These are phyloP conservation scores for Leistus spinibarbis DNA, from an alignment of 2,888 invertebrate genomes.

Conservation along the genomic window DNA sequence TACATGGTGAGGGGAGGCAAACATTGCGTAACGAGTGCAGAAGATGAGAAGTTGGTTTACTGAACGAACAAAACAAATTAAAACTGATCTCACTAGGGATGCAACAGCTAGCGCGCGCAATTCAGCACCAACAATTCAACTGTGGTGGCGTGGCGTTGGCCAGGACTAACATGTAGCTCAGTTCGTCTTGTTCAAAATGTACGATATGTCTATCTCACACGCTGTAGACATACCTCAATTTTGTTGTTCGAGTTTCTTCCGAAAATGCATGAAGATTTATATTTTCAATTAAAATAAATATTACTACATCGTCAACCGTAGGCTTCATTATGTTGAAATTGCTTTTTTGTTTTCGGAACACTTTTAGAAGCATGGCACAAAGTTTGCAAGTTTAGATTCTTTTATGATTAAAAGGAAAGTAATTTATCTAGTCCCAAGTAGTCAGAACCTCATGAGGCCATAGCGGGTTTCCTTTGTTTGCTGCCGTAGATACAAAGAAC, in stretches of 20 bases:
- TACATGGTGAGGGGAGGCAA: not conserved
- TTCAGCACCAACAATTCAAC: not conserved
- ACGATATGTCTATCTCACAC: not conserved
- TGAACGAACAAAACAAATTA: not conserved
- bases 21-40: not conserved
- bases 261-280: not conserved
- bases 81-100: not conserved
- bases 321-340: not conserved
- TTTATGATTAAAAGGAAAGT: not conserved
- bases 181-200: not conserved
- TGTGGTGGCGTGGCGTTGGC: not conserved
- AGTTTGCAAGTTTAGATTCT: not conserved
- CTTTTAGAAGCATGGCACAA: not conserved
- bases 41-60: not conserved
- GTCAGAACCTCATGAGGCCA: too few relatives aligned
- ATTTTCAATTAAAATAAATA: not conserved
- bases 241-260: not conserved
- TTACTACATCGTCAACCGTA: not conserved
- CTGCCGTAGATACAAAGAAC: too few relatives aligned
- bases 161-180: too few relatives aligned
- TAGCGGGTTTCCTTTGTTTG: too few relatives aligned
- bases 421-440: not conserved
- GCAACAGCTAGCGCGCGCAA: not conserved
- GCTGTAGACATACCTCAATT: not conserved
- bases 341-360: too few relatives aligned